phyloP scores from a whole-genome alignment of 1,140 invertebrate genomes.

The Diorhabda elongata region DNA sequence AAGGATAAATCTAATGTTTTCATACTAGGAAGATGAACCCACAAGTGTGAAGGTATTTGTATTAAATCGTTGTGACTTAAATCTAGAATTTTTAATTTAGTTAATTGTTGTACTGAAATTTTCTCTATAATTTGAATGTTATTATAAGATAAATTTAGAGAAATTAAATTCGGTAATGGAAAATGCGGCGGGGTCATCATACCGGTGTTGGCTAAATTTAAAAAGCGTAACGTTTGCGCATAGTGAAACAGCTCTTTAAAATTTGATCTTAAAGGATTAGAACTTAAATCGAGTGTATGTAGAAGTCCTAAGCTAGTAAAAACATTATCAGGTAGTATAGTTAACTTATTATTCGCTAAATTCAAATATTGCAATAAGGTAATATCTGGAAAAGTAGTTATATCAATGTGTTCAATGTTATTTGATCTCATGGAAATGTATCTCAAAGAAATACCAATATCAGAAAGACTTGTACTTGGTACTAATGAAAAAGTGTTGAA shows the following conservation, averaged over 20 bases:
- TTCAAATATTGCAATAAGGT: constrained; percentile 72
- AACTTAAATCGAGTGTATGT: constrained; percentile 72
- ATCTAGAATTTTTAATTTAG: constrained; percentile 61
- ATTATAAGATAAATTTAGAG: constrained; percentile 73
- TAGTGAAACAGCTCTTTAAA: constrained; percentile 88
- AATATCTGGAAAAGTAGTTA: constrained; percentile 81
- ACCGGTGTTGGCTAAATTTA: constrained; percentile 71
- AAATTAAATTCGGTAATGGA: constrained; percentile 66
- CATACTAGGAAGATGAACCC: constrained; percentile 40
- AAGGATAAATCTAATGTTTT: constrained; percentile 44
- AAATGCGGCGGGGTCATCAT: constrained; percentile 68
- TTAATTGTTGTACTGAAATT: constrained; percentile 59
- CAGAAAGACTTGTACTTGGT: constrained; percentile 65
- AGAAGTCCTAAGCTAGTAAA: constrained; percentile 77
- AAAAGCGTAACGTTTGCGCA: constrained; percentile 70
- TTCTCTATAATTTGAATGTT: constrained; percentile 60
- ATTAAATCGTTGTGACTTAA: constrained; percentile 64
- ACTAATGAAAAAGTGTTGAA: constrained; percentile 74
- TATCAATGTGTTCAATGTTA: constrained; percentile 80
- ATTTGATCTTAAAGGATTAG: constrained; percentile 76
- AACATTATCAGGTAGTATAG: constrained; percentile 82
- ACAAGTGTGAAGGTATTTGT: constrained; percentile 60
- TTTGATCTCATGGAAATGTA: constrained; percentile 76
- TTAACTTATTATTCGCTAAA: constrained; percentile 75
- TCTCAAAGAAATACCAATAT: constrained; percentile 70